Base-by-base conservation (phyloP, 1,140 invertebrate genomes). In the Alviniconcha marisindica region DNA sequence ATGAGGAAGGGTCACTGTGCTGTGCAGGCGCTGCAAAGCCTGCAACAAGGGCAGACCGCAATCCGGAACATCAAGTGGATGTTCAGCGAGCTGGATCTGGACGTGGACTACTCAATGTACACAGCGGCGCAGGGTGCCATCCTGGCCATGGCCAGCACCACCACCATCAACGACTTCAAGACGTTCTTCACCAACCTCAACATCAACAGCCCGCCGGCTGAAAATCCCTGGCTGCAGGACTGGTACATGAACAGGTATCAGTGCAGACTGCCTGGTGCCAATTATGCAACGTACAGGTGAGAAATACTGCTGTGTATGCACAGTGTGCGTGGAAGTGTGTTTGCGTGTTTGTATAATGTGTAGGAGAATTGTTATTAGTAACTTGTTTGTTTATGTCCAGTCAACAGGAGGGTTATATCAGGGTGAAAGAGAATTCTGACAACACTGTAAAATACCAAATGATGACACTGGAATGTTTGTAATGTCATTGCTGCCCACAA, bases 151-250 rank as follows among this genome's bases (percentile, higher is more conserved):
- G 84, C 86, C 28, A 86, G 83, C 87, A 40, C 84, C 82, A 85
- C 54, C 7, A 31, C 63, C 24, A 87, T 87, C 42, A 83, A 78
- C 33, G 88, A 88, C 36, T 93, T 93, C 81, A 86, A 80, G 56
- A 82, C 87, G 73, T 90, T 92, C 76, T 94, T 92, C 74, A 86
- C 86, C 0, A 87, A 91, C 18, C 84, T 88, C 10, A 88, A 82
- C 51, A 85, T 86, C 7, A 36, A 21, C 10, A 44, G 3, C 28
- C 74, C 66, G 18, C 83, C 87, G 2, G n/a, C 77, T 15, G 86
- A 92, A 21, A 92, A 93, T 81, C 91, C 91, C 0, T 94, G 93
- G 93, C 93, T 92, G 66, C 63, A 84, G 24, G 92, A 93, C 48
- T 94, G 93, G 90, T 94, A 91, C 77, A 90, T 91, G 89, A 88